These are phyloP conservation scores for Hippocampus mohnikei DNA, from an alignment of 2,113 vertebrate genomes.

Conservation along the genomic window DNA sequence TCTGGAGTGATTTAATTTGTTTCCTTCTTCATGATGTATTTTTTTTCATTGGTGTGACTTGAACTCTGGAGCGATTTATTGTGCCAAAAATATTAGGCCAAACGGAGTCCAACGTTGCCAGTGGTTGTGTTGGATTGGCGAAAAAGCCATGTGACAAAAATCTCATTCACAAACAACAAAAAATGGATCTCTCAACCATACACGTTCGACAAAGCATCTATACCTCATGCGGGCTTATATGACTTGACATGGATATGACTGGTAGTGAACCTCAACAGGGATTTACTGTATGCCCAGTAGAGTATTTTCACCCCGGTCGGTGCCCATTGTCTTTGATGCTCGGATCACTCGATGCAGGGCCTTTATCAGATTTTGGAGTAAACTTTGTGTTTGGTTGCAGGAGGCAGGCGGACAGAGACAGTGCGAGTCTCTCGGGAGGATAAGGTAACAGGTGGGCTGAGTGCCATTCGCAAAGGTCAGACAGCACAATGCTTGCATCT, in stretches of 20 bases:
- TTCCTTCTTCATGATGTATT: too few species aligned
- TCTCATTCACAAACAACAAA: too few species aligned
- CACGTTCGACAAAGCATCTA: background rate
- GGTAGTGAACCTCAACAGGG: slow-evolving; percentile 17
- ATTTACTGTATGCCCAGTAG: slow-evolving; percentile 18
- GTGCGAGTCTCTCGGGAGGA: slow-evolving; percentile 53
- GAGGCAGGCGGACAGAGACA: slow-evolving; percentile 37
- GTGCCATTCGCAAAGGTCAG: slow-evolving; percentile 57
- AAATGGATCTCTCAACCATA: too few species aligned
- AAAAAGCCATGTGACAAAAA: too few species aligned
- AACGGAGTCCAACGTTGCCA: too few species aligned
- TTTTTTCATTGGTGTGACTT: too few species aligned
- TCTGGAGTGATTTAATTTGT: too few species aligned
- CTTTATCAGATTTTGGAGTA: slow-evolving; percentile 38
- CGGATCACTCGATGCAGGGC: slow-evolving; percentile 17
- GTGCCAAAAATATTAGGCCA: too few species aligned
- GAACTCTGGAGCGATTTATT: too few species aligned
- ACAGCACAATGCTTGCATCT: slow-evolving; percentile 52
- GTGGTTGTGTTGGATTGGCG: too few species aligned
- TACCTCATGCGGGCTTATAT: slow-evolving; percentile 5
- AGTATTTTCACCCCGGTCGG: slow-evolving; percentile 1
- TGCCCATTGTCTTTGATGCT: slow-evolving; percentile 28
- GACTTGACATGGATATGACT: slow-evolving; percentile 17
- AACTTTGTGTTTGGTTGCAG: slow-evolving; percentile 51
- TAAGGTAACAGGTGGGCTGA: slow-evolving; percentile 65